Base-by-base conservation (phyloP, 2,888 invertebrate species). In the Acleris sparsana region DNA sequence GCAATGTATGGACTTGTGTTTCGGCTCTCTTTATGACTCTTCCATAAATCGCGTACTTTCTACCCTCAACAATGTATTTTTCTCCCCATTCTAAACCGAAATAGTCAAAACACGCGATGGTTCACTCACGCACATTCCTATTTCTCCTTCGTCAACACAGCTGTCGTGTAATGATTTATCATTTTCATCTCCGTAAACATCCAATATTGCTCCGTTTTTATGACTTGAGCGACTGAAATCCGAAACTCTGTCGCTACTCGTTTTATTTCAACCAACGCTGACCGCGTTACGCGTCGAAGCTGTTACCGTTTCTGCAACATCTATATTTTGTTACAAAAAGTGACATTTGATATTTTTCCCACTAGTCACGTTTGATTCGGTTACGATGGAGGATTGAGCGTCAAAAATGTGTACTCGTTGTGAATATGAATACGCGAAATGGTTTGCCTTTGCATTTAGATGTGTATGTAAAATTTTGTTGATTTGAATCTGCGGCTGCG, bases 141-240 rank as follows among this genome's bases (percentile, higher is more conserved):
- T 39, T 13, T 39, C 39, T 39, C 39, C 13, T 4, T 13, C 39
- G 39, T 39, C 39, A 39, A 39, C 39, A 13, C 39, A 39, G 39
- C 39, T 39, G 39, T 39, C 16, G 17, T 33, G 52, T 51, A 55
- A 60, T 59, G 60, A 60, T 60, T 59, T 44, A 65, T 65, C 25
- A 53, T 51, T 51, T 20, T 39, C 44, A 44, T 63, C 46, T 65
- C 20, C 43, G 43, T 44, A 60, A 60, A 65, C 59, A 55, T 64
- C 55, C 64, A 65, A 65, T 60, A 65, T 65, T 65, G 63, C 53
- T 53, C 53, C 48, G 53, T 65, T 60, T 65, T 65, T 60, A 59
- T 60, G 63, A 55, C 55, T 49, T 20, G 5, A 18, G 18, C 46
- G 44, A 25, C 59, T 43, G 64, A 55, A 65, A 60, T 43, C 55